Conservation (phyloP, 1,140 invertebrate genomes). For the Leptopilina boulardi region DNA sequence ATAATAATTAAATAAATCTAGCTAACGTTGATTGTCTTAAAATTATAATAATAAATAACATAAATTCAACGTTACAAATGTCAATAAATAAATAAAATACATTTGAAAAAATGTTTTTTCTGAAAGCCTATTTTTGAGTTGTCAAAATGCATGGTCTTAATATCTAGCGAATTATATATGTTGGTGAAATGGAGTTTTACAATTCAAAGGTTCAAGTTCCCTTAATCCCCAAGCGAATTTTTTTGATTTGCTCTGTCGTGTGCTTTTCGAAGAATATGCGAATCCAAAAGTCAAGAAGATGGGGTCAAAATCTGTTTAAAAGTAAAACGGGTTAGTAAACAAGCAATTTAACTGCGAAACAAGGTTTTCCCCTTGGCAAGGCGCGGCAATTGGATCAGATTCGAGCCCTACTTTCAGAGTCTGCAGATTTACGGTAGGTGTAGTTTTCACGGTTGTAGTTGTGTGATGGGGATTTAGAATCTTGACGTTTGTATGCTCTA, state of each 20-base stretch:
- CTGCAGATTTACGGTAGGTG: not conserved
- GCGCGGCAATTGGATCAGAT: slow-evolving; percentile 14
- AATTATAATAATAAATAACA: no score
- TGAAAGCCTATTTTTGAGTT: not conserved
- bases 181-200: no score
- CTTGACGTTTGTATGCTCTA: not conserved
- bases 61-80: no score
- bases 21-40: no score
- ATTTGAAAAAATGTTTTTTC: no score
- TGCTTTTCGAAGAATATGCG: not conserved
- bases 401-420: slow-evolving; percentile 13
- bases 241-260: not conserved
- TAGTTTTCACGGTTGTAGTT: slow-evolving; percentile 2
- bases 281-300: not conserved
- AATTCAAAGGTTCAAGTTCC: not conserved
- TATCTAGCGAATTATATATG: no score
- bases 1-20: no score
- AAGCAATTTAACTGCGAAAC: slow-evolving; percentile 16
- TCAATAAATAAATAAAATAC: no score
- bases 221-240: not conserved
- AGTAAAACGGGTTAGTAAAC: slow-evolving; percentile 14
- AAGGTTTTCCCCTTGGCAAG: slow-evolving; percentile 4
- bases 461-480: not conserved
- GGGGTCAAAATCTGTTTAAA: slow-evolving; percentile 17
- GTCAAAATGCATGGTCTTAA: no score